These are phyloP conservation scores for Leptarthrus brevirostris DNA, from an alignment of 2,888 invertebrate genomes.

Conservation along the genomic window DNA sequence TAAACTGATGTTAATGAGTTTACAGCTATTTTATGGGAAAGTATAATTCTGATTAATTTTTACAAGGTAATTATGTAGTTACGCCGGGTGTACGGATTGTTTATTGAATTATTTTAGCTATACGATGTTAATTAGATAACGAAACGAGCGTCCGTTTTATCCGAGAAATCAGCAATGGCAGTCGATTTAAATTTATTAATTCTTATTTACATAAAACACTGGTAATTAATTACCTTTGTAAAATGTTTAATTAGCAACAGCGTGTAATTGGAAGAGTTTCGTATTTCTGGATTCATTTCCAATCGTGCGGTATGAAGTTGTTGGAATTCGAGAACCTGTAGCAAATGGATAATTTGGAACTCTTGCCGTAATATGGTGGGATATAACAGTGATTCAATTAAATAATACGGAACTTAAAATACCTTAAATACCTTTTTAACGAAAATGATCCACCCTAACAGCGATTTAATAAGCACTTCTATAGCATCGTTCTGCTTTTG, in stretches of 20 bases:
- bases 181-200: conserved; percentile 24
- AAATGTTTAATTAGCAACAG: conserved; percentile 15
- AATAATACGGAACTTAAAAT: too few species aligned
- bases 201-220: conserved; percentile 21
- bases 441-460: too few species aligned
- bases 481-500: too few species aligned
- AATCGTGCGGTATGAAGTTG: too few species aligned
- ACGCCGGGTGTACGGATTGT: conserved; percentile 1
- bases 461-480: too few species aligned
- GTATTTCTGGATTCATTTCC: too few species aligned
- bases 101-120: conserved; percentile 33
- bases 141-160: neutral
- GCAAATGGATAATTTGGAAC: too few species aligned
- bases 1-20: conserved; percentile 36
- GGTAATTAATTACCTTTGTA: conserved; percentile 15
- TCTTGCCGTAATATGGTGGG: too few species aligned
- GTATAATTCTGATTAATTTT: conserved; percentile 41
- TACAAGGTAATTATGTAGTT: conserved; percentile 43
- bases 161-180: conserved; percentile 5
- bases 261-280: neutral
- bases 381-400: too few species aligned
- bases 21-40: conserved; percentile 23
- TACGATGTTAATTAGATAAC: conserved; percentile 32
- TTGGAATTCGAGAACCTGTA: too few species aligned
- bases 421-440: too few species aligned